These are phyloP conservation scores for Sesia apiformis DNA, from an alignment of 2,888 invertebrate genomes.

Conservation along the genomic window DNA sequence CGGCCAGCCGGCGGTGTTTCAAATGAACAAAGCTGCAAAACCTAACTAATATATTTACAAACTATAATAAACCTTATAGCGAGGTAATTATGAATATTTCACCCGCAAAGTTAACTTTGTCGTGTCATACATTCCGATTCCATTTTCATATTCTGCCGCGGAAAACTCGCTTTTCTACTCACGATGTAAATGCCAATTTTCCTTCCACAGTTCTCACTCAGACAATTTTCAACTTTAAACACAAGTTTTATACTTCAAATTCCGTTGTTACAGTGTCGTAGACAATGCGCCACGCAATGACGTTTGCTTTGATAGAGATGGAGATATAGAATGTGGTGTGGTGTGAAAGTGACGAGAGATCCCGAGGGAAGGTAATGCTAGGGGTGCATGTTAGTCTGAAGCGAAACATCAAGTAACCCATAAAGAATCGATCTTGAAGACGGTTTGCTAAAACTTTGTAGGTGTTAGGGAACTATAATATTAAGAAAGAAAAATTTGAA, in stretches of 20 bases:
- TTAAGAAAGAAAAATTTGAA: not conserved
- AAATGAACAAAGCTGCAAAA: slow-evolving; percentile 38
- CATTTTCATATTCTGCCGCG: slow-evolving; percentile 64
- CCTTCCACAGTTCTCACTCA: slow-evolving; percentile 31
- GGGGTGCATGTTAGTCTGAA: slow-evolving; percentile 56
- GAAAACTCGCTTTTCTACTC: slow-evolving; percentile 70
- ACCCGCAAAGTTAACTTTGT: slow-evolving; percentile 28
- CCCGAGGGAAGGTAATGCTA: slow-evolving; percentile 41
- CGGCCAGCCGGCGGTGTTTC: slow-evolving; percentile 41
- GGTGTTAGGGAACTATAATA: not conserved
- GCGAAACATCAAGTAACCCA: slow-evolving; percentile 42
- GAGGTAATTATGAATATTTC: slow-evolving; percentile 7
- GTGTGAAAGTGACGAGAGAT: slow-evolving; percentile 34
- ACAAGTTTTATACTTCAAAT: slow-evolving; percentile 22
- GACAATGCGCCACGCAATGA: slow-evolving; percentile 73
- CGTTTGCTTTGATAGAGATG: slow-evolving; percentile 54
- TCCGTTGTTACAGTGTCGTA: slow-evolving; percentile 21
- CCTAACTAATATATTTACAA: slow-evolving; percentile 3
- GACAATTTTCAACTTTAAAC: slow-evolving; percentile 27
- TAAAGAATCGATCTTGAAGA: slow-evolving; percentile 68
- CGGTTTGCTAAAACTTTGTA: slow-evolving; percentile 10
- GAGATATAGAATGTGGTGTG: slow-evolving; percentile 15
- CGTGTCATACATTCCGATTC: slow-evolving; percentile 42
- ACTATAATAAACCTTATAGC: slow-evolving; percentile 22
- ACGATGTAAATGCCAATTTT: slow-evolving; percentile 69